Percentiles rank a stretch among this genome's conserved stretches.
Conservation (phyloP, 2,888 invertebrate genomes). For the Acanthosoma haemorrhoidale region DNA sequence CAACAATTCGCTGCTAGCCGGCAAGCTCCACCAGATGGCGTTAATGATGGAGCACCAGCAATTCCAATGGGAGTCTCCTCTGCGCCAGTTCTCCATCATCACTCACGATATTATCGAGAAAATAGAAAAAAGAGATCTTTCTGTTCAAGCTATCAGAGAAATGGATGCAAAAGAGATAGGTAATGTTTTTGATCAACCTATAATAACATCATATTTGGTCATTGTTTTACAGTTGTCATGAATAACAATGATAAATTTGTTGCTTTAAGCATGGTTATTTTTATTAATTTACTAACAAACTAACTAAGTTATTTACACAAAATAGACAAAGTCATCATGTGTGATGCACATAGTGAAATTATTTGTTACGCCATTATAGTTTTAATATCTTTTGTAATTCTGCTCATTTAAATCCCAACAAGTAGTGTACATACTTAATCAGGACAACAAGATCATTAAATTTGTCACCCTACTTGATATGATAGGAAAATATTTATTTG, state of each 20-base stretch:
- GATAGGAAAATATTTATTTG: too few relatives aligned
- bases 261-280: neutral
- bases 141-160: conserved; percentile 72
- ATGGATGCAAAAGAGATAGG: conserved; percentile 85
- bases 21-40: conserved; percentile 74
- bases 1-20: conserved; percentile 85
- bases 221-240: neutral
- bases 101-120: conserved; percentile 73
- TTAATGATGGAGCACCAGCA: conserved; percentile 90
- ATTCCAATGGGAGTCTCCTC: conserved; percentile 81
- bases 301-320: too few relatives aligned
- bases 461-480: too few relatives aligned
- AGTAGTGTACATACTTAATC: too few relatives aligned
- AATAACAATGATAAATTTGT: neutral
- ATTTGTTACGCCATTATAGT: too few relatives aligned
- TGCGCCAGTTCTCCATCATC: conserved; percentile 77
- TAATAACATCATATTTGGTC: neutral
- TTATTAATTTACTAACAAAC: too few relatives aligned
- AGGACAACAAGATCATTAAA: too few relatives aligned
- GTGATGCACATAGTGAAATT: too few relatives aligned
- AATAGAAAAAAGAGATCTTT: conserved; percentile 62
- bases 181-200: conserved; percentile 42
- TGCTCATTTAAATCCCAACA: too few relatives aligned
- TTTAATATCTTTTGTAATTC: too few relatives aligned
- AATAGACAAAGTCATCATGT: too few relatives aligned